Percentiles rank a stretch among this genome's conserved stretches.
Evolutionary conservation across 2,113 vertebrate genomes (phyloP).

Genomic region (Rhynchopsitta pachyrhyncha): DNA sequence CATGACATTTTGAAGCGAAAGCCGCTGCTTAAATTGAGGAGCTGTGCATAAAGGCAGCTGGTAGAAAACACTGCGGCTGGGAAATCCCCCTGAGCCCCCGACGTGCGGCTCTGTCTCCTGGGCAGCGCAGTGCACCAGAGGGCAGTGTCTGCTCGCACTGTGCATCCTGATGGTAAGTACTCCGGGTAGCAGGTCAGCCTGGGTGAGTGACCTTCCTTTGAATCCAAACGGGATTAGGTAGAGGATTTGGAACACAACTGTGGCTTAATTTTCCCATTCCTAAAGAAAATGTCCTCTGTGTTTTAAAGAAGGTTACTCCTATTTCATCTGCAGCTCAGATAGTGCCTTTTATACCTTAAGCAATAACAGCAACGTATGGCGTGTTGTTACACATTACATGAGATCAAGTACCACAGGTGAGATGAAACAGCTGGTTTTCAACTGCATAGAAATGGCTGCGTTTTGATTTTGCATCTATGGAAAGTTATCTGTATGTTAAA

Average conservation of each 20-base stretch:
- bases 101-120: background rate
- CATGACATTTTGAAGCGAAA: background rate
- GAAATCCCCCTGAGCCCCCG: background rate
- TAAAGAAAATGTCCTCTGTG: background rate
- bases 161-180: background rate
- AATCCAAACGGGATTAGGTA: slow-evolving; percentile 27
- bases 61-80: background rate
- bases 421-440: background rate
- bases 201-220: slow-evolving; percentile 35
- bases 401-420: background rate
- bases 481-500: background rate
- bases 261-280: background rate
- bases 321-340: background rate
- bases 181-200: slow-evolving; percentile 34
- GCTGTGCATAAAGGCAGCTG: background rate
- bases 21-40: background rate
- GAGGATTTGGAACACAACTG: background rate
- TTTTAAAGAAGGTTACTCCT: slow-evolving; percentile 1
- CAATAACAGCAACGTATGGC: background rate
- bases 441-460: background rate
- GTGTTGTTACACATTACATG: background rate
- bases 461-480: background rate
- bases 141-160: slow-evolving; percentile 74
- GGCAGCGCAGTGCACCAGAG: slow-evolving; percentile 71
- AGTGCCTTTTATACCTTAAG: slow-evolving; percentile 2